phyloP scores from a whole-genome alignment of 1,140 invertebrate species.

The Drosophila repletoides region DNA sequence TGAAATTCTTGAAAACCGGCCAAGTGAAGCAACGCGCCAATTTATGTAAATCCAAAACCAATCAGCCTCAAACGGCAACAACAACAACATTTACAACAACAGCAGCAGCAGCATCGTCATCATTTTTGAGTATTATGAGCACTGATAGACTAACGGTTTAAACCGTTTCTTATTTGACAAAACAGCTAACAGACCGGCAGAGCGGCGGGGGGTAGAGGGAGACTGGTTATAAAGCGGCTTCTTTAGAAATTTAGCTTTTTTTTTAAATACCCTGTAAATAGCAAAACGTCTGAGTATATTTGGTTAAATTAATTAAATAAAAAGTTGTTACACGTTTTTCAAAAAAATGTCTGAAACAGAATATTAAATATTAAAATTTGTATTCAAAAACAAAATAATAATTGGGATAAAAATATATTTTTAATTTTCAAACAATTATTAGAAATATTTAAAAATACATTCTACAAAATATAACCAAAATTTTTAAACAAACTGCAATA shows the following conservation, averaged over 20 bases:
- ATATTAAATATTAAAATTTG: no score
- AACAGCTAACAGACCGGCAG: neutral
- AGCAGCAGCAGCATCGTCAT: constrained; percentile 33
- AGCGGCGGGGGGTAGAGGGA: neutral
- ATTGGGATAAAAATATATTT: no score
- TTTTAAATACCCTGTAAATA: neutral
- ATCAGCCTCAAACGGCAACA: constrained; percentile 61
- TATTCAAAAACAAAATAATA: no score
- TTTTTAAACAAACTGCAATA: no score
- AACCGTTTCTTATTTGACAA: constrained; percentile 55
- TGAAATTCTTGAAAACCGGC: constrained; percentile 53
- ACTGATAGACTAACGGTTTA: constrained; percentile 56
- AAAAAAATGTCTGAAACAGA: no score
- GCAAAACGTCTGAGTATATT: no score
- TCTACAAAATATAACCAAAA: no score
- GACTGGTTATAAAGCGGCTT: neutral
- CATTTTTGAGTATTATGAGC: constrained; percentile 58
- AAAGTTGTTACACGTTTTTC: no score
- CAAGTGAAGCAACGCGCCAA: constrained; percentile 63
- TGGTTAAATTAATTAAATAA: no score
- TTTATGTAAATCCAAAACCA: constrained; percentile 79
- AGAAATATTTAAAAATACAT: no score
- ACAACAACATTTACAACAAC: constrained; percentile 22
- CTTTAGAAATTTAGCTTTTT: constrained; percentile 10
- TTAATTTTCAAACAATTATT: no score